Conservation (phyloP, 1,140 invertebrate species). For the Papilio polytes region DNA sequence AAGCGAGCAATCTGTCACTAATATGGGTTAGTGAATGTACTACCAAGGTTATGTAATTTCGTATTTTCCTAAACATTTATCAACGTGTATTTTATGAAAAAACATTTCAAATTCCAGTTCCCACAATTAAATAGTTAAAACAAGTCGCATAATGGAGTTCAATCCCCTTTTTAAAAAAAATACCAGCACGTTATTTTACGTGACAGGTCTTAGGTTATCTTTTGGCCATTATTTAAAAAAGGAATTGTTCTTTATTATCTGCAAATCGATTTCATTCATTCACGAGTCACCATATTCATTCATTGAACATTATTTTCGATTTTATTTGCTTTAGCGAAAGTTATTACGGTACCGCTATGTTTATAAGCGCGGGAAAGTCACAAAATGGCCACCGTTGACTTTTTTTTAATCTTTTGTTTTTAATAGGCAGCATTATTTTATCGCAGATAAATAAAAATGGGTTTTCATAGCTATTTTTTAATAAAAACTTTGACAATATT, state of each 20-base stretch:
- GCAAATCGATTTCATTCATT: no score
- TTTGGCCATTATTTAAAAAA: not conserved
- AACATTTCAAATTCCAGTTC: not conserved
- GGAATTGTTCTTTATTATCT: no score
- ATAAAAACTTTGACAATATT: no score
- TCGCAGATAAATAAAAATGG: no score
- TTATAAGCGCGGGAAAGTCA: not conserved
- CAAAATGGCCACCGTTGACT: not conserved
- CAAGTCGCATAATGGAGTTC: not conserved
- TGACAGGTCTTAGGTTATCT: not conserved
- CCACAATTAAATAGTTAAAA: not conserved
- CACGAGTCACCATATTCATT: not conserved
- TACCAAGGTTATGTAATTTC: not conserved
- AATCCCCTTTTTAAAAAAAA: not conserved
- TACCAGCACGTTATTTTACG: not conserved
- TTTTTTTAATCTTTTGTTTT: not conserved
- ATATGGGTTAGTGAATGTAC: slow-evolving; percentile 12
- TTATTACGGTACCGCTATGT: not conserved
- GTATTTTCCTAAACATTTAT: not conserved
- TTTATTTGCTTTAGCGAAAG: slow-evolving; percentile 16
- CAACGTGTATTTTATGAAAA: not conserved
- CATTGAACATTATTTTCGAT: slow-evolving; percentile 2
- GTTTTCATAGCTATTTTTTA: no score
- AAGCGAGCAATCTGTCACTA: slow-evolving; percentile 4
- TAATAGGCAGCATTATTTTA: not conserved